Base-by-base conservation (phyloP, 2,113 vertebrate species). In the Pseudorhombus dupliciocellatus region DNA sequence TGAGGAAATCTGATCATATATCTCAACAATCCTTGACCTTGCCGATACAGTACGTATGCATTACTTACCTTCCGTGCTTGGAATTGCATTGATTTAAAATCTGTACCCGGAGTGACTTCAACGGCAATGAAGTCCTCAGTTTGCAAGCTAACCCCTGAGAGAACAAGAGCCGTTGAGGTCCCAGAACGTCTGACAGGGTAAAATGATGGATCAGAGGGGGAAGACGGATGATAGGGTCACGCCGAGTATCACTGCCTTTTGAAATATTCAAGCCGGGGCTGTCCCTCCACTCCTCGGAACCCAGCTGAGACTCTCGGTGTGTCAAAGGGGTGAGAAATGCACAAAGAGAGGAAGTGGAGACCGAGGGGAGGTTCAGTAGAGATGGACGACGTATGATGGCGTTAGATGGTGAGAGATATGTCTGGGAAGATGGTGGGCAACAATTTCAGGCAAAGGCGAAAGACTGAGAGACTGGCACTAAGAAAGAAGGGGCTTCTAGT, bases 201-300 rank as follows among this genome's bases (percentile, higher is more conserved):
- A 84, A 73, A 76, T 72, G 46, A 51, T 80, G 80, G 75, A 77
- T 87, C 80, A 77, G 51, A 72, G 67, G 67, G 60, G 65, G 68
- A 60, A 56, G 70, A 84, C 26, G 48, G 66, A 86, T 85, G 79
- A 83, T 74, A 77, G 83, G 75, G 77, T 80, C 74, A 69, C 64
- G 68, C 63, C 64, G 63, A 83, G 84, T 84, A 88, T 88, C 71
- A 80, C 63, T 62, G 73, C 79, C 59, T 90, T 65, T 77, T 88
- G 75, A 92, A 90, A 90, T 91, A 89, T 89, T 90, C 59, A 85
- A 80, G 64, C 65, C 44, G 54, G 69, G 71, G 64, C 72, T 48
- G 26, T 77, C 79, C 70, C 69, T 79, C 51, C 16, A 44, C 22
- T 70, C 50, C 61, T 67, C 59, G 61, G 42, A 30, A 40, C 21